phyloP scores from a whole-genome alignment of 2,113 vertebrate species.

The Chaetorhynchus papuensis region DNA sequence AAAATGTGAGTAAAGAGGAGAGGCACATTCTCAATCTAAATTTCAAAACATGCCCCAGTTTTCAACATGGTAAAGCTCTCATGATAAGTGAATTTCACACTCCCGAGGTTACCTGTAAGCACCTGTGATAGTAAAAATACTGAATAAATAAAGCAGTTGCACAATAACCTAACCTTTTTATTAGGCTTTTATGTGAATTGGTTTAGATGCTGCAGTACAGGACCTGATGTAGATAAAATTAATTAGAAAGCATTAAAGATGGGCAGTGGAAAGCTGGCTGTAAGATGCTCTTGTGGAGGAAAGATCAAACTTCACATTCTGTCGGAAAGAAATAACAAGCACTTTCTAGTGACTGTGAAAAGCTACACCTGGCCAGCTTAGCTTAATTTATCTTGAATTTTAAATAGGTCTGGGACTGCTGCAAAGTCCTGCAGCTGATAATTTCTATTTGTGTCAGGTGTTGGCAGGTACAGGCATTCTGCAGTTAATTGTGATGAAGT shows the following conservation, averaged over 20 bases:
- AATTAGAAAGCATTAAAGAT: not conserved
- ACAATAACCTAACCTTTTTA: not conserved
- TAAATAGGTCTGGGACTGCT: slow-evolving; percentile 9
- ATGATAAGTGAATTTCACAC: not conserved
- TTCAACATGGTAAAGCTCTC: not conserved
- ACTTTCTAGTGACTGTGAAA: not conserved
- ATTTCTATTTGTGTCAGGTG: slow-evolving; percentile 8
- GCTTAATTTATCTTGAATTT: slow-evolving; percentile 52
- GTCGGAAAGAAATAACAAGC: not conserved
- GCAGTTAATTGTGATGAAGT: slow-evolving; percentile 9
- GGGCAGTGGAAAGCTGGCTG: not conserved
- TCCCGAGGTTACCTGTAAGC: not conserved
- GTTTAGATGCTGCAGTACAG: not conserved
- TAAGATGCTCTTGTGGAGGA: not conserved
- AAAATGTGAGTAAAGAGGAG: not conserved
- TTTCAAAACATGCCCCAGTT: not conserved
- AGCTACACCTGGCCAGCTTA: not conserved
- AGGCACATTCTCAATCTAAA: not conserved
- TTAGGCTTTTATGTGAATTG: not conserved
- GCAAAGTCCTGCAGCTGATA: not conserved
- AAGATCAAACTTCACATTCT: not conserved
- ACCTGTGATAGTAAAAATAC: not conserved
- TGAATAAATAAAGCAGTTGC: not conserved
- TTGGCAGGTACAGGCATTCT: not conserved
- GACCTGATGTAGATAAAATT: not conserved